Base-by-base conservation (phyloP, 2,888 invertebrate species). In the Pristionchus exspectatus region DNA sequence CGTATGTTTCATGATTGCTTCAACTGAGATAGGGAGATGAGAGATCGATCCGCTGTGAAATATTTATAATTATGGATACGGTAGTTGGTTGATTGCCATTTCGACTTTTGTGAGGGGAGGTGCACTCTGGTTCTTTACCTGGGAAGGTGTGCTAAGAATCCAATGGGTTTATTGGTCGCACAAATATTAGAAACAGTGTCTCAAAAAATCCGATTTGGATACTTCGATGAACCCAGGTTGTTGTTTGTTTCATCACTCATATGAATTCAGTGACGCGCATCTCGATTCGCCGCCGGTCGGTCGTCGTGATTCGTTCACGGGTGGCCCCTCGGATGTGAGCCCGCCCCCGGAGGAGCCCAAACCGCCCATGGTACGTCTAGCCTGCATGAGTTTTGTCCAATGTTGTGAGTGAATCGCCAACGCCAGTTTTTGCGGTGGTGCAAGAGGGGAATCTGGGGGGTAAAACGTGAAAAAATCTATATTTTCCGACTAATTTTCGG, bases 331-430 rank as follows among this genome's bases (percentile, higher is more conserved):
- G 16, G 88, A 88, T n/a, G 88, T 88, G n/a, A 88, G 74, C 77
- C 88, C 88, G 7, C 88, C 88, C 12, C 88, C 88, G 21, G 88
- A 88, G 66, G 88, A 88, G 50, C 88, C 88, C 33, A 88, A 88
- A 30, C 88, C 88, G 21, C 88, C 88, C 56, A 74, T 88, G 88
- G 88, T 88, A 69, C 84, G 84, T 16, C 18, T 16, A 44, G 24
- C 7, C 44, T 50, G 44, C 44, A 50, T 12, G 4, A 50, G 44
- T 9, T 50, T 50, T 50, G 44, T 12, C 44, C 44, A 50, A 5
- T 38, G 38, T 38, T 38, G 38, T 3, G 38, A 38, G 38, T 38
- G 38, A 38, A 38, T 38, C 38, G 5, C 38, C 38, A 38, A 38
- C 38, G 5, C 38, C 38, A 38, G 38, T 2, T 38, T 38, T 38